A percentile compares a stretch with the other conserved stretches of the same genome.
phyloP scores from a whole-genome alignment of 2,113 vertebrate genomes.

The Conger conger region DNA sequence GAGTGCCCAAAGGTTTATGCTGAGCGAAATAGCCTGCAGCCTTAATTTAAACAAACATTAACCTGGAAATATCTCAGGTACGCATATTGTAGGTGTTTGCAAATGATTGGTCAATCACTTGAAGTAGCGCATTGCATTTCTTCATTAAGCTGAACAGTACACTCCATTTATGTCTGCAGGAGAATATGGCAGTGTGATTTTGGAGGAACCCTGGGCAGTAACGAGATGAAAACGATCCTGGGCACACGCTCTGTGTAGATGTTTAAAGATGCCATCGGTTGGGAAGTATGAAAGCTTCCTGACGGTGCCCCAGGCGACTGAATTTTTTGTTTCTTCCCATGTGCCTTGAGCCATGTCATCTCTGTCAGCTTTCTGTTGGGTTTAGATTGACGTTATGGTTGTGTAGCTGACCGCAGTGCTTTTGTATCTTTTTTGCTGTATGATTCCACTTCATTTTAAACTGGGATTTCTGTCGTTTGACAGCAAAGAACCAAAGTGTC shows the following conservation, averaged over 20 bases:
- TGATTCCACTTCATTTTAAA: neutral
- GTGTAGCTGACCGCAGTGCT: neutral
- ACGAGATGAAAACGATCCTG: neutral
- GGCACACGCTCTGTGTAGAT: neutral
- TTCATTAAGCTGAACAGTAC: neutral
- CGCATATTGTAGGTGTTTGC: neutral
- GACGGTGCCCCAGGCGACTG: neutral
- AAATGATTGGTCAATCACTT: conserved; percentile 8
- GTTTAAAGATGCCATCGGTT: too few species aligned
- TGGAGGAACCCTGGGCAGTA: neutral
- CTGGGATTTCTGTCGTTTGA: neutral
- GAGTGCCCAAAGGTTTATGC: conserved; percentile 7
- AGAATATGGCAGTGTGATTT: neutral
- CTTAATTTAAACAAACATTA: conserved; percentile 22
- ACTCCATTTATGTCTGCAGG: neutral
- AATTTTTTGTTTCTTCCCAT: neutral
- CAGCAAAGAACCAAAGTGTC: neutral
- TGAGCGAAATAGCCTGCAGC: conserved; percentile 18
- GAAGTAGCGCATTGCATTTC: neutral
- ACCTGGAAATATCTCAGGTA: conserved; percentile 1
- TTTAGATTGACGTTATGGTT: neutral
- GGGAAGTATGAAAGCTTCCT: neutral
- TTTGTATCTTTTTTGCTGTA: neutral
- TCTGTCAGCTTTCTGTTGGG: neutral
- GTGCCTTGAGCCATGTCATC: neutral